Evolutionary conservation across 2,888 invertebrate genomes (phyloP), one percentile per base, ranked within the genome.

Genomic region (Stenoptilia bipunctidactyla): DNA sequence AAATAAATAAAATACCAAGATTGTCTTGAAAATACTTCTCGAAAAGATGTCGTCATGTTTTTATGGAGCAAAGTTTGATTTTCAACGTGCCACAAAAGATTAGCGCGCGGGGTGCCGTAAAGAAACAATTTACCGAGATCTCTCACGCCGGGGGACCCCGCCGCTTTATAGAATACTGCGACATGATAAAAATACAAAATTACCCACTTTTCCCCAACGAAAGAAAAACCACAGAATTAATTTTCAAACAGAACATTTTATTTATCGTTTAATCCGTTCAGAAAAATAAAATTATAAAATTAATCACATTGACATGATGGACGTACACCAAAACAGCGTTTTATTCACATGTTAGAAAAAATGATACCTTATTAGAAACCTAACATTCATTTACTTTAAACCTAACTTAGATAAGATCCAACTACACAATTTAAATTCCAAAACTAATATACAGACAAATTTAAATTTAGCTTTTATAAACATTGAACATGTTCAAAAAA

Each of bases 161-260:
- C 49, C 51, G 58, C 59, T 60, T 73, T 58, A 69, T 71, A 61
- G 69, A 72, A 71, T 67, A 64, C 66, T 44, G 61, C 60, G 64
- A 65, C 77, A 72, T 74, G 76, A 77, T 75, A 73, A 74, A 80
- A 80, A 70, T 77, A 63, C 61, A 55, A 63, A 66, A 73, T 71
- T 61, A 52, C 49, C 46, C 47, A 20, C 14, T 27, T 34, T 4
- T 3, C 14, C 4, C 34, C 6, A 3, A 13, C 13, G 14, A 9
- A 42, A 45, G 37, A 37, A 37, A 80, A 82, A 83, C 72, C 61
- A 53, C 70, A 55, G 59, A 49, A 51, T 51, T 66, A 69, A 79
- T 76, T 77, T 72, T 70, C 74, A 83, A 83, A 83, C 82, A 83
- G 82, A 83, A 83, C 83, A 83, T 82, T 83, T 83, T 80, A 83